These are phyloP conservation scores for Orthosia gracilis DNA, from an alignment of 2,888 invertebrate species.

Conservation along the genomic window DNA sequence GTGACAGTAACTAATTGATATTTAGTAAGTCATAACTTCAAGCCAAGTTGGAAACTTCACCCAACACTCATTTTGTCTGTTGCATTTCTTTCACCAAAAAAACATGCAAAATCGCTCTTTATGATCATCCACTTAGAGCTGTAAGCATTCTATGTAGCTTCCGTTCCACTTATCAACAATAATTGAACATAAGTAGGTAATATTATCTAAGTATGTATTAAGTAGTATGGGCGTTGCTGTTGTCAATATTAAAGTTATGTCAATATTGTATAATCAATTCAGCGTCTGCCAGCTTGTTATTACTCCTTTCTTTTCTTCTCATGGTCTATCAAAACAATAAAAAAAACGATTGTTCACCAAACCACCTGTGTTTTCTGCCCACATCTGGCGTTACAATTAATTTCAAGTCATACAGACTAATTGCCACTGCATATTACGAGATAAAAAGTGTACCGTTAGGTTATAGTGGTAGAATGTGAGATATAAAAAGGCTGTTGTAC, in stretches of 20 bases:
- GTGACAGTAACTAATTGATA: no score
- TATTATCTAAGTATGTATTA: conserved; percentile 47
- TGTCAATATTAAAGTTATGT: no score
- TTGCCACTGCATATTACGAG: conserved; percentile 36
- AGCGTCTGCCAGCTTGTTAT: background rate
- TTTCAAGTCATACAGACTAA: conserved; percentile 27
- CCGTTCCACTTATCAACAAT: conserved; percentile 71
- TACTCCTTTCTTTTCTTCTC: background rate
- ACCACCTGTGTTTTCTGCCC: conserved; percentile 1
- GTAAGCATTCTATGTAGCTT: conserved; percentile 65
- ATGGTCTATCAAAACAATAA: background rate
- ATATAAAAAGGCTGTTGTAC: conserved; percentile 62
- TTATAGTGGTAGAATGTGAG: conserved; percentile 63
- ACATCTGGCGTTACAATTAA: conserved; percentile 31
- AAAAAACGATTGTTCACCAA: background rate
- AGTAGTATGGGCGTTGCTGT: conserved; percentile 4
- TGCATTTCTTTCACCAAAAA: conserved; percentile 18
- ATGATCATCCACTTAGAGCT: conserved; percentile 16
- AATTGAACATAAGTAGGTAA: conserved; percentile 42
- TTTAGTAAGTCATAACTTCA: no score
- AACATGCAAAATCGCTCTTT: conserved; percentile 25
- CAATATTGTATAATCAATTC: background rate
- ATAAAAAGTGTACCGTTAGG: conserved; percentile 62
- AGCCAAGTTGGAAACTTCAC: conserved; percentile 9
- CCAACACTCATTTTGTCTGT: background rate